These are phyloP conservation scores for Leptopilina boulardi DNA, from an alignment of 1,140 invertebrate genomes.

Conservation along the genomic window DNA sequence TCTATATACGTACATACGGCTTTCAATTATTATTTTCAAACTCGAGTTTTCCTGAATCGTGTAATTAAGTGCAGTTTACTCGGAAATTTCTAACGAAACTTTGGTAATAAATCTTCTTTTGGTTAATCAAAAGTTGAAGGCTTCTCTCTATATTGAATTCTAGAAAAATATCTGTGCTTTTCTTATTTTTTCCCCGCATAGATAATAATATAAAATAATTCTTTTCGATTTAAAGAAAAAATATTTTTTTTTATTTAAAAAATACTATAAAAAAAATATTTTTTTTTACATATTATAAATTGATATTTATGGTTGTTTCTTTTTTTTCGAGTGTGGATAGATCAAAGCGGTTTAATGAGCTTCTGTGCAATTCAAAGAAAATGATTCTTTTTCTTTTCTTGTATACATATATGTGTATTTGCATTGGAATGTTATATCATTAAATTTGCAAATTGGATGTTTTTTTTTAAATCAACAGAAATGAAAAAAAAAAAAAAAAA, in stretches of 20 bases:
- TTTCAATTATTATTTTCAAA: not conserved
- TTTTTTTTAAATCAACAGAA: not conserved
- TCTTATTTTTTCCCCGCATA: not conserved
- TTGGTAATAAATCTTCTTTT: slow-evolving; percentile 15
- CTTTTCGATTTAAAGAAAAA: too few relatives aligned
- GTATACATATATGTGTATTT: too few relatives aligned
- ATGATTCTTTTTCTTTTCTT: too few relatives aligned
- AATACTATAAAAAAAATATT: too few relatives aligned
- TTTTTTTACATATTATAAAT: too few relatives aligned
- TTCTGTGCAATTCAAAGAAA: slow-evolving; percentile 5
- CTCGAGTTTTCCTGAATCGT: slow-evolving; percentile 12
- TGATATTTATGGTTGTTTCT: too few relatives aligned
- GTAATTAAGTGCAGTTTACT: slow-evolving; percentile 23
- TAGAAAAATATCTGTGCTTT: not conserved
- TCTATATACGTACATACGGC: not conserved
- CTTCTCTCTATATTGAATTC: not conserved
- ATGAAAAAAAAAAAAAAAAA: not conserved
- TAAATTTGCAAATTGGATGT: slow-evolving; percentile 25
- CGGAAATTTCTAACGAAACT: slow-evolving; percentile 1
- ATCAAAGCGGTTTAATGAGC: not conserved
- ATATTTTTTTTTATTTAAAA: too few relatives aligned
- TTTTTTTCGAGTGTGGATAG: not conserved
- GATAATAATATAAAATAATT: too few relatives aligned
- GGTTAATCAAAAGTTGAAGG: not conserved
- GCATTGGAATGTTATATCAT: slow-evolving; percentile 15